Evolutionary conservation across 2,797 vertebrate species (phyloP).

Genomic region (Coregonus suidteri): DNA sequence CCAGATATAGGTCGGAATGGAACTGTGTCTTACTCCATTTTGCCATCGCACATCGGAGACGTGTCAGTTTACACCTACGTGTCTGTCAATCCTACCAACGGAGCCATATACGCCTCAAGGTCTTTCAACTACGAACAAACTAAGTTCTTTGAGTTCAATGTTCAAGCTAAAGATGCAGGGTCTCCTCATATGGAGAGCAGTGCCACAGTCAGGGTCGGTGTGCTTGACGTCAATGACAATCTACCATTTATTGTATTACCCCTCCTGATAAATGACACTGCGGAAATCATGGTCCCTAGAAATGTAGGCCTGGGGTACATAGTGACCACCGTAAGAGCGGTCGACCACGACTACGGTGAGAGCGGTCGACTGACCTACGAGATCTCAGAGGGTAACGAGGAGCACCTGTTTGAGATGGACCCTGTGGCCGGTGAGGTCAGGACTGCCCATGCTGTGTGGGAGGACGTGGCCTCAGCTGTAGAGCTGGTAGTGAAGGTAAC

Average conservation of each 20-base stretch:
- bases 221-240: slow-evolving; percentile 96
- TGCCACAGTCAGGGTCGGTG: slow-evolving; percentile 88
- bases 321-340: slow-evolving; percentile 89
- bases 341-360: slow-evolving; percentile 96
- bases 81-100: slow-evolving; percentile 97
- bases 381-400: slow-evolving; percentile 95
- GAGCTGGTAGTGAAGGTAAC: slow-evolving; percentile 98
- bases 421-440: slow-evolving; percentile 91
- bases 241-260: slow-evolving; percentile 94
- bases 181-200: slow-evolving; percentile 95
- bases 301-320: slow-evolving; percentile 96
- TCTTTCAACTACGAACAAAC: slow-evolving; percentile 98
- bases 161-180: slow-evolving; percentile 94
- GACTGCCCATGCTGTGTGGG: slow-evolving; percentile 94
- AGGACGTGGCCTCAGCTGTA: slow-evolving; percentile 89
- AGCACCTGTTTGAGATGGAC: slow-evolving; percentile 97
- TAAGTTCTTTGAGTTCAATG: slow-evolving; percentile 96
- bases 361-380: slow-evolving; percentile 96
- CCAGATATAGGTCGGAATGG: slow-evolving; percentile 96
- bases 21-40: slow-evolving; percentile 93
- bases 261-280: slow-evolving; percentile 92
- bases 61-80: slow-evolving; percentile 97
- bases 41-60: slow-evolving; percentile 92
- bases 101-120: slow-evolving; percentile 95
- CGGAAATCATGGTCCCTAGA: slow-evolving; percentile 92